Evolutionary conservation across 2,113 vertebrate genomes (phyloP).

Genomic region (Cephalopterus ornatus): DNA sequence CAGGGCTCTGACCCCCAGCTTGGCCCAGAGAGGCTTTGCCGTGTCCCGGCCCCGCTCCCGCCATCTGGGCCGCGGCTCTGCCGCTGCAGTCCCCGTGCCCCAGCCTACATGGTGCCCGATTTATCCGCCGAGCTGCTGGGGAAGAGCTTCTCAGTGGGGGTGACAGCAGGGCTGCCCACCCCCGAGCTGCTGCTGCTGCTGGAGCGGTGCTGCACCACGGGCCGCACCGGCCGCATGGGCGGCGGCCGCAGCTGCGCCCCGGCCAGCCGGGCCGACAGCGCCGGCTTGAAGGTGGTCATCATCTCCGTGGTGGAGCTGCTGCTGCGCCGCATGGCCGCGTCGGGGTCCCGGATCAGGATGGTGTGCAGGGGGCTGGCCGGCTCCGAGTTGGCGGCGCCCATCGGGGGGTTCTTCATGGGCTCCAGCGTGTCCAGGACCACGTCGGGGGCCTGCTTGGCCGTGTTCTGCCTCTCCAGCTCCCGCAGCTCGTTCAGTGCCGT

Average conservation of each 20-base stretch:
- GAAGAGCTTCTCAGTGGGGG: conserved; percentile 95
- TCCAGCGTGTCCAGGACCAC: conserved; percentile 97
- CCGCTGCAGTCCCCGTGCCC: neutral
- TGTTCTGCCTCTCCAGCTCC: conserved; percentile 95
- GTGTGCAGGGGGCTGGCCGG: conserved; percentile 94
- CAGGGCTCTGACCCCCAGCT: neutral
- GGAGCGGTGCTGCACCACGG: conserved; percentile 87
- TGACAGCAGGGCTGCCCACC: conserved; percentile 90
- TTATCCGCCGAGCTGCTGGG: conserved; percentile 85
- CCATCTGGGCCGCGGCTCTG: neutral
- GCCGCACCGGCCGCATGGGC: conserved; percentile 81
- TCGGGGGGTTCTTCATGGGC: conserved; percentile 86
- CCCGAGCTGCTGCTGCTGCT: conserved; percentile 96
- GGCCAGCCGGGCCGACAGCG: conserved; percentile 86
- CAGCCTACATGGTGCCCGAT: conserved; percentile 87
- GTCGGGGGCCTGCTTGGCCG: conserved; percentile 92
- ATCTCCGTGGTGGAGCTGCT: conserved; percentile 92
- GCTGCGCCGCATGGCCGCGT: conserved; percentile 92
- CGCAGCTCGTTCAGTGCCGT: conserved; percentile 93
- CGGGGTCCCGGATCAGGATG: conserved; percentile 95
- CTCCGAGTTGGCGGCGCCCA: conserved; percentile 82
- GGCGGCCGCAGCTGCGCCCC: conserved; percentile 92
- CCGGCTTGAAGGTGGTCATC: conserved; percentile 97
- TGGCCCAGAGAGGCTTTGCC: neutral
- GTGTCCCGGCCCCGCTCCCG: neutral